These are phyloP conservation scores for Eurytoma adleriae DNA, from an alignment of 2,888 invertebrate genomes.

Conservation along the genomic window DNA sequence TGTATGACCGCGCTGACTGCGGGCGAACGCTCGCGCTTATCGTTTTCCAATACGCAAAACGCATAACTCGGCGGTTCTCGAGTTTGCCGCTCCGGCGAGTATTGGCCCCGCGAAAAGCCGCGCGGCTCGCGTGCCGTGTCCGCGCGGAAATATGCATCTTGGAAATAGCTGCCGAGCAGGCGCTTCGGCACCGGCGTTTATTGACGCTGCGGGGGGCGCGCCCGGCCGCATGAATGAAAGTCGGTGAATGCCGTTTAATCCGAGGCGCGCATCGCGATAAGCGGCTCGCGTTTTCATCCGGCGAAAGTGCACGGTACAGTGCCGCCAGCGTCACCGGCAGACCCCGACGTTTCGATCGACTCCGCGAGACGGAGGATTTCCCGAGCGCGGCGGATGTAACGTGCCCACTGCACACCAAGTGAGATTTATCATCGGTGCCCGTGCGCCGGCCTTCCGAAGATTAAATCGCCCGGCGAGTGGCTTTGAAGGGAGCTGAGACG, in stretches of 20 bases:
- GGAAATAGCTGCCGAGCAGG: neutral
- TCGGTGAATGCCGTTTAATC: conserved; percentile 25
- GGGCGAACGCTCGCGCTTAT: conserved; percentile 9
- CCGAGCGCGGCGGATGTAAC: too few relatives aligned
- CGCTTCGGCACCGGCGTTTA: neutral
- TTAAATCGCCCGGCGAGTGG: too few relatives aligned
- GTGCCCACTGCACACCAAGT: too few relatives aligned
- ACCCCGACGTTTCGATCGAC: too few relatives aligned
- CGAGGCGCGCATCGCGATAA: neutral
- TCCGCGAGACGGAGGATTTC: too few relatives aligned
- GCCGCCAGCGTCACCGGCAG: too few relatives aligned
- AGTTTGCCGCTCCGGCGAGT: too few relatives aligned
- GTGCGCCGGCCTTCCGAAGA: too few relatives aligned
- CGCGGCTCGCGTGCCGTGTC: neutral
- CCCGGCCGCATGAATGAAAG: conserved; percentile 31
- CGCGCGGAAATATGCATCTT: conserved; percentile 5
- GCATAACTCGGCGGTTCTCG: neutral
- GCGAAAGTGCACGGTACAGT: neutral
- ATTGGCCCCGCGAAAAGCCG: neutral
- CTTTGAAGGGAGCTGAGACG: too few relatives aligned
- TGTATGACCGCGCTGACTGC: neutral
- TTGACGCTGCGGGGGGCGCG: conserved; percentile 3
- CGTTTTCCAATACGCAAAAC: conserved; percentile 27
- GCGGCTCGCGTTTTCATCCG: conserved; percentile 22
- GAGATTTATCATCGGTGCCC: too few relatives aligned